These are phyloP conservation scores for Myrmecobius fasciatus DNA, from an alignment of 2,113 vertebrate genomes.

Conservation along the genomic window DNA sequence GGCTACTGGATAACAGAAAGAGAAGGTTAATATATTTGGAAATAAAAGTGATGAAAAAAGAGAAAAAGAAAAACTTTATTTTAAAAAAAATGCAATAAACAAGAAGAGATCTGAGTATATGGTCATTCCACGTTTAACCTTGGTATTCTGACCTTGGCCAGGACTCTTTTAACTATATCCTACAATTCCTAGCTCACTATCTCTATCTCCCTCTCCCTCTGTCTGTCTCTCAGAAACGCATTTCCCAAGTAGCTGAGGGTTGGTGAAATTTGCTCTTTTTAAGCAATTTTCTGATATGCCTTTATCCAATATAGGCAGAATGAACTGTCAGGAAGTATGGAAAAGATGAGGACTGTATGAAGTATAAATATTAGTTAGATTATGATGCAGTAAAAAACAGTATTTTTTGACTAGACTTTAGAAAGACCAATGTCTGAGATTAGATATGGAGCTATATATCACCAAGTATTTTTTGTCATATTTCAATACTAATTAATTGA, in stretches of 20 bases:
- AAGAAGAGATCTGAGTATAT: not conserved
- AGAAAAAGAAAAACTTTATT: not conserved
- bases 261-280: not conserved
- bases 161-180: not conserved
- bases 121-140: not conserved
- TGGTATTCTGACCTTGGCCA: not conserved
- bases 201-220: too few relatives aligned
- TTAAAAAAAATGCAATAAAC: not conserved
- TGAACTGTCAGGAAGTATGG: not conserved
- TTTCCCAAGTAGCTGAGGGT: not conserved
- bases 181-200: too few relatives aligned
- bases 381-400: not conserved
- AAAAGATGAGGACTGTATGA: not conserved
- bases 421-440: not conserved
- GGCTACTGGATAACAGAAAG: not conserved
- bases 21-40: not conserved
- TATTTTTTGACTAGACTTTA: not conserved
- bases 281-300: not conserved
- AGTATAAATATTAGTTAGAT: slow-evolving; percentile 3
- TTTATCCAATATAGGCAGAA: not conserved
- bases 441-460: not conserved
- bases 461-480: not conserved
- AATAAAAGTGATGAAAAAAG: not conserved
- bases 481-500: not conserved
- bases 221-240: not conserved